These are phyloP conservation scores for Cyaniris semiargus DNA, from an alignment of 2,888 invertebrate species.

Conservation along the genomic window DNA sequence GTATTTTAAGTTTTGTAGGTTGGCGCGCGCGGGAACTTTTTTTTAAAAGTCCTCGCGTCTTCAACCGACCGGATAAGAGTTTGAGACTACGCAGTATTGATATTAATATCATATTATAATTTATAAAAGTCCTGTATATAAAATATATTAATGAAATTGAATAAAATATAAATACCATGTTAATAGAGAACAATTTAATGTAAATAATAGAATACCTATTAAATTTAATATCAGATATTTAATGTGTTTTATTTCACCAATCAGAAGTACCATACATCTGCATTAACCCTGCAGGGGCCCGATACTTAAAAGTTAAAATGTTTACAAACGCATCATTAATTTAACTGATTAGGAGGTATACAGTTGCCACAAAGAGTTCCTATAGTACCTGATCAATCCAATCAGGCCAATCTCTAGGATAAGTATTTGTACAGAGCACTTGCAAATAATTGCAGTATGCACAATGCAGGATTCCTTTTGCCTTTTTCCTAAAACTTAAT, in stretches of 20 bases:
- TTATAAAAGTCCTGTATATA: conserved; percentile 80
- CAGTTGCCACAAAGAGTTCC: too few relatives aligned
- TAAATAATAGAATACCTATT: conserved; percentile 80
- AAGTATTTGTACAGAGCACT: too few relatives aligned
- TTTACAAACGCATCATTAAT: too few relatives aligned
- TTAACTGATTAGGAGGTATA: too few relatives aligned
- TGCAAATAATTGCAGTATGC: too few relatives aligned
- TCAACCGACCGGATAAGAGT: conserved; percentile 52
- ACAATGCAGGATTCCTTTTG: too few relatives aligned
- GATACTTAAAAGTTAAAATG: too few relatives aligned
- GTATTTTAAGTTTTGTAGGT: conserved; percentile 52
- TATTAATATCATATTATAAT: conserved; percentile 77
- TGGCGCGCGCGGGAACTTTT: conserved; percentile 48
- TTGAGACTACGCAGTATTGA: conserved; percentile 77
- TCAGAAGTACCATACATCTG: too few relatives aligned
- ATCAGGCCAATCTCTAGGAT: too few relatives aligned
- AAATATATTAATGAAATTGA: conserved; percentile 74
- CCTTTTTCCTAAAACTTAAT: too few relatives aligned
- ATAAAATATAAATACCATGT: conserved; percentile 78
- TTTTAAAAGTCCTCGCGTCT: conserved; percentile 38
- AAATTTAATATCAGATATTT: conserved; percentile 79
- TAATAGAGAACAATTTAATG: conserved; percentile 80
- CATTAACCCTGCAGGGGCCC: too few relatives aligned
- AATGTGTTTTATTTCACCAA: conserved; percentile 58
- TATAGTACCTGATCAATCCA: too few relatives aligned